Evolutionary conservation across 1,140 invertebrate species (phyloP).

Genomic region (Luehdorfia chinensis): DNA sequence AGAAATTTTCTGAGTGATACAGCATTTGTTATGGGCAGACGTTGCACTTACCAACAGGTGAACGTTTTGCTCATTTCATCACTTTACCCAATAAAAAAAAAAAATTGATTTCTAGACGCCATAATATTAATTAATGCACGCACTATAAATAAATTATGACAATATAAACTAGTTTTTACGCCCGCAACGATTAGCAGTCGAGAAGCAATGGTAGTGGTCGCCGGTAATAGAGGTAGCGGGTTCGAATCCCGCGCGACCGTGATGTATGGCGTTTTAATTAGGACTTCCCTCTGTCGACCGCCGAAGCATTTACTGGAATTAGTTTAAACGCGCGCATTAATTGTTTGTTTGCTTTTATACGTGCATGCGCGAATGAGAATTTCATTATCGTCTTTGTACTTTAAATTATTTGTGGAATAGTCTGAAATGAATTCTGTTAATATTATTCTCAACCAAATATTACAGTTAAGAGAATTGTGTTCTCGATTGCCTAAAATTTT

Average conservation of each 20-base stretch:
- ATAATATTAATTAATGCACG: neutral
- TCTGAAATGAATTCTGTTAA: no score
- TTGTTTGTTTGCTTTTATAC: slow-evolving; percentile 20
- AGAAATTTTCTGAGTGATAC: no score
- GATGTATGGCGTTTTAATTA: slow-evolving; percentile 71
- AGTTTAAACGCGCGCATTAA: slow-evolving; percentile 26
- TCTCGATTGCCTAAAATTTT: no score
- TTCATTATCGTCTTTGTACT: slow-evolving; percentile 18
- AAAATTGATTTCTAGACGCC: no score
- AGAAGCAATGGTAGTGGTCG: slow-evolving; percentile 26
- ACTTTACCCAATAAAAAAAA: no score
- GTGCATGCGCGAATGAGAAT: slow-evolving; percentile 19
- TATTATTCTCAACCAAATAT: no score
- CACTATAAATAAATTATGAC: neutral
- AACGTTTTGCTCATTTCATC: no score
- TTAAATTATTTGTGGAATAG: no score
- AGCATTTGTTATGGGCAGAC: no score
- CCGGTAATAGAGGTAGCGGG: slow-evolving; percentile 35
- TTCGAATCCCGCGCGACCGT: slow-evolving; percentile 36
- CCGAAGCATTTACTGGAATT: slow-evolving; percentile 31
- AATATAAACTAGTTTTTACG: neutral
- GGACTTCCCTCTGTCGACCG: slow-evolving; percentile 43
- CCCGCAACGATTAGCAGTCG: slow-evolving; percentile 8
- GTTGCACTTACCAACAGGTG: no score
- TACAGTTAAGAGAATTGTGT: no score